These are phyloP conservation scores for Maniola jurtina DNA, from an alignment of 1,140 invertebrate genomes.

Conservation along the genomic window DNA sequence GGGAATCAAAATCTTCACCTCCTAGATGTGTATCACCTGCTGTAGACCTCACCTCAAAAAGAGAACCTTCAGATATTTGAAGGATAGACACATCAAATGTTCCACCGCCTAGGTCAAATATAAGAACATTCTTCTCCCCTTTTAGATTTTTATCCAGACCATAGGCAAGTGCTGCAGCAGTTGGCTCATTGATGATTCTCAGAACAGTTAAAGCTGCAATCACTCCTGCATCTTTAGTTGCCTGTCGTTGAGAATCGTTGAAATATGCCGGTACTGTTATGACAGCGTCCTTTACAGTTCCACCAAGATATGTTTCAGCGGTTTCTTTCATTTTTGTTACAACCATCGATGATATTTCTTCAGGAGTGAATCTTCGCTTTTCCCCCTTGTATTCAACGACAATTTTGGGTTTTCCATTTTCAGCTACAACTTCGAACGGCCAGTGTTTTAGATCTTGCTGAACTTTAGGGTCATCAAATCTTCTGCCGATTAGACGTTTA, in stretches of 20 bases:
- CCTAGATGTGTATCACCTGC: constrained; percentile 88
- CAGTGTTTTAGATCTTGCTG: constrained; percentile 89
- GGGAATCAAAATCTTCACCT: constrained; percentile 88
- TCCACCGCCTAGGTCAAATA: constrained; percentile 87
- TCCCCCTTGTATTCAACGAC: constrained; percentile 89
- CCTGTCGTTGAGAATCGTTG: constrained; percentile 83
- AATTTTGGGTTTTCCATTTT: constrained; percentile 85
- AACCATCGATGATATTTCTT: constrained; percentile 94
- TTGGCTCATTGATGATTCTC: constrained; percentile 91
- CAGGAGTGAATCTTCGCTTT: constrained; percentile 87
- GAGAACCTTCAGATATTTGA: constrained; percentile 90
- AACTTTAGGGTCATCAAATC: constrained; percentile 87
- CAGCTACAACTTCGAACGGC: constrained; percentile 87
- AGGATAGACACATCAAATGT: constrained; percentile 93
- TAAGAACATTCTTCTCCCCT: constrained; percentile 88
- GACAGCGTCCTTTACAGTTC: constrained; percentile 82
- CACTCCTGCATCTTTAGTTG: constrained; percentile 87
- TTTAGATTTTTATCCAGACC: constrained; percentile 91
- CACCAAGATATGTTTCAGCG: constrained; percentile 80
- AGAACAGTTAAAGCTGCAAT: constrained; percentile 90
- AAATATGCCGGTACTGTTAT: constrained; percentile 86
- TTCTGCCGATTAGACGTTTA: constrained; percentile 88
- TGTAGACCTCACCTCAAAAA: constrained; percentile 89
- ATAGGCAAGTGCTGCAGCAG: constrained; percentile 90
- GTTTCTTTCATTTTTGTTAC: constrained; percentile 87